phyloP scores from a whole-genome alignment of 2,113 vertebrate species.

The Miniopterus natalensis region DNA sequence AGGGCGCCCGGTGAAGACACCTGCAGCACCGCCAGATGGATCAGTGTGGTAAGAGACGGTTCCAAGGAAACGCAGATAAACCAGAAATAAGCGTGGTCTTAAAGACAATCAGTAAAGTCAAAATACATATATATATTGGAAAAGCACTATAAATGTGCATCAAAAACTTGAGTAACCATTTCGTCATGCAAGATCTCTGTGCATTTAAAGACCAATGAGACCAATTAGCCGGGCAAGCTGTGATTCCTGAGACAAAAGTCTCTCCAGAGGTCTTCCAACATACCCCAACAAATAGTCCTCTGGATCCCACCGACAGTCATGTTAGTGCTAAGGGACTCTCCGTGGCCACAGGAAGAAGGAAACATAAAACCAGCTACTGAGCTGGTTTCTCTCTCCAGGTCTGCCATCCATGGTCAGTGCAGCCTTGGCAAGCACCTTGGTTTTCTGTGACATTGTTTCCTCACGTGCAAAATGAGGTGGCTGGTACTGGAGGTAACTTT shows the following conservation, averaged over 20 bases:
- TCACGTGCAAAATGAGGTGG: neutral
- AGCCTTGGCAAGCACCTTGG: neutral
- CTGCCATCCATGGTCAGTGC: neutral
- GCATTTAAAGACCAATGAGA: neutral
- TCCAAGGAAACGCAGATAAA: conserved; percentile 25
- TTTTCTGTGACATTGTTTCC: neutral
- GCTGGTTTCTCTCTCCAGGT: neutral
- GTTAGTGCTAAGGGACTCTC: neutral
- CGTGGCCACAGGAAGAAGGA: no score
- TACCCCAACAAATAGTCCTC: neutral
- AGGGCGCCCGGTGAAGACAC: conserved; percentile 8
- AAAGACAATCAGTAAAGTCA: conserved; percentile 24
- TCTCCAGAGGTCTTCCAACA: neutral
- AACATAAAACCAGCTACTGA: neutral
- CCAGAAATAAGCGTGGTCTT: neutral
- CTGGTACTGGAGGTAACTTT: neutral
- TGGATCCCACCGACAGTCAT: neutral
- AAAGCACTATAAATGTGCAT: neutral
- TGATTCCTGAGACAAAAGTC: neutral
- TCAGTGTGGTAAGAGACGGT: neutral
- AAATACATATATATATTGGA: neutral
- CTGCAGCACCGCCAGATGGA: conserved; percentile 17
- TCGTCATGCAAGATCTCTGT: neutral
- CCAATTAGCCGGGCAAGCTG: neutral
- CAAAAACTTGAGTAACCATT: neutral